Evolutionary conservation across 1,140 invertebrate species (phyloP), one percentile per base, ranked within the genome.

Genomic region (Vanessa tameamea): DNA sequence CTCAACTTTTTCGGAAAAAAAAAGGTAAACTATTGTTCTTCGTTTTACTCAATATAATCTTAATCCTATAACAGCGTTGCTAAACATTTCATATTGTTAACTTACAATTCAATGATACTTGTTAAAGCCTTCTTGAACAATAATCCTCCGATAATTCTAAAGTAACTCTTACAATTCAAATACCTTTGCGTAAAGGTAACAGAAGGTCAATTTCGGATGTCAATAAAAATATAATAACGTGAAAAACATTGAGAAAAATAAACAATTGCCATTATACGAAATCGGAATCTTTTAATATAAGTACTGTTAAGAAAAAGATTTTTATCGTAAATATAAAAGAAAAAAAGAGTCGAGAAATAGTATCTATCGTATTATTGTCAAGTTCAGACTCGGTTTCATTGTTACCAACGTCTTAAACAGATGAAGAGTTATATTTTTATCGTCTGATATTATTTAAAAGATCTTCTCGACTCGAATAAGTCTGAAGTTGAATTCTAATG

Each of bases 321-420:
- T 23, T 57, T 57, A 23, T 57, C 23, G 23, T 12, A 16, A 23
- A 23, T 57, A 57, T 16, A 57, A 57, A 57, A 23, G 20, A 57
- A 57, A 53, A n/a, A 57, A 23, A 57, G 12, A 23, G 16, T 23
- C 12, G 53, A 57, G 53, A 57, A 57, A 26, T 23, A 23, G 53
- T 57, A 23, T 57, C 53, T 57, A 57, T 57, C 53, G 23, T 57
- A 8, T 57, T 57, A 57, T 55, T 57, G 53, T 57, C 53, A 57
- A 57, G 53, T 57, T 57, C 53, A 57, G 53, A 0, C 20, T 11
- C 53, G n/a, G 20, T 57, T 57, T 57, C 20, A 57, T 57, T 57
- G 20, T 57, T 57, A 20, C 12, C 16, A 12, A 6, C 53, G 53
- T 57, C 53, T 57, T 57, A 57, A 57, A 16, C 53, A 57, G 53